Percentiles rank a stretch among this genome's conserved stretches.
Evolutionary conservation across 2,113 vertebrate genomes (phyloP).

Genomic region (Muscicapa adusta): DNA sequence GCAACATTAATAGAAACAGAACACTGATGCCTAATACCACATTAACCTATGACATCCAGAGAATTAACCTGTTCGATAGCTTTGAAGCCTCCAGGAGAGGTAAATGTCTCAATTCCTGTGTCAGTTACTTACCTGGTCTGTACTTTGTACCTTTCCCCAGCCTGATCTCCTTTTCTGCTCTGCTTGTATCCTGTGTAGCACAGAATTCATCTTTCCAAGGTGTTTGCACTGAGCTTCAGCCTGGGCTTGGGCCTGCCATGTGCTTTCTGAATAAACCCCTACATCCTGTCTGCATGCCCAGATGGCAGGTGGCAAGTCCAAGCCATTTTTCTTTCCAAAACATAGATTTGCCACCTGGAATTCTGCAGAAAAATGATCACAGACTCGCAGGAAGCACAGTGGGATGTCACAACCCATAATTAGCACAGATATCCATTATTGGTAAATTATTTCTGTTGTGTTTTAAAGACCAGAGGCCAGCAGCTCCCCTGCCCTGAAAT

Average conservation of each 20-base stretch:
- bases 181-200: not conserved
- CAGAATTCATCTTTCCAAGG: not conserved
- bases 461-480: not conserved
- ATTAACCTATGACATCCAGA: constrained; percentile 97
- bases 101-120: constrained; percentile 65
- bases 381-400: not conserved
- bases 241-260: not conserved
- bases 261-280: not conserved
- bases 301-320: constrained; percentile 16
- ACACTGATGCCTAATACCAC: constrained; percentile 98
- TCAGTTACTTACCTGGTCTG: not conserved
- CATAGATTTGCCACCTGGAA: constrained; percentile 36
- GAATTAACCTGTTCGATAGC: constrained; percentile 96
- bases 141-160: not conserved
- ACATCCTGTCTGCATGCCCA: not conserved
- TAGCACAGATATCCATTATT: not conserved
- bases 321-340: not conserved
- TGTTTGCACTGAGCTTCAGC: not conserved
- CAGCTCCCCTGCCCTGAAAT: not conserved
- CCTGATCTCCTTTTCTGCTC: not conserved
- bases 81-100: constrained; percentile 97
- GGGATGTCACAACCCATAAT: not conserved
- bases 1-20: constrained; percentile 95
- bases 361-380: not conserved
- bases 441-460: not conserved